A percentile compares a stretch with the other conserved stretches of the same genome.
Conservation (phyloP, 2,797 vertebrate genomes). For the Argentina silus region DNA sequence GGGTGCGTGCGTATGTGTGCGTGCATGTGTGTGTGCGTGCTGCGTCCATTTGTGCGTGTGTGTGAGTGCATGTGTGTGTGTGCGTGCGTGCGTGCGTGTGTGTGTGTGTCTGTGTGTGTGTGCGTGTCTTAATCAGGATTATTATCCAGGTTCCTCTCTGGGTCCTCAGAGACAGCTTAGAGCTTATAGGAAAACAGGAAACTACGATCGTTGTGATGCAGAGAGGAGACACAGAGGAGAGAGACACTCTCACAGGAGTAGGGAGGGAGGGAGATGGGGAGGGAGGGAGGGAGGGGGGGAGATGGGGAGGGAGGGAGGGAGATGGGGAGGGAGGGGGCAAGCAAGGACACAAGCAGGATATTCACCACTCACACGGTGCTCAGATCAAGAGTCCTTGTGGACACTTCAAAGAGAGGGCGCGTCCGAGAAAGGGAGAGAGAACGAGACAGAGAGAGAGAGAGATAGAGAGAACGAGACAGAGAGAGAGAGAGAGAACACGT, state of each 20-base stretch:
- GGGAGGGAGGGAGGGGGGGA: background rate
- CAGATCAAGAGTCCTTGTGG: too few relatives aligned
- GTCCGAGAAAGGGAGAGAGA: background rate
- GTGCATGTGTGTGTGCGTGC: too few relatives aligned
- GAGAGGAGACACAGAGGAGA: slow-evolving; percentile 21
- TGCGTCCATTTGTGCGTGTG: too few relatives aligned
- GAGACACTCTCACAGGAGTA: background rate
- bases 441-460: background rate
- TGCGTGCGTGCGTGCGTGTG: slow-evolving; percentile 4
- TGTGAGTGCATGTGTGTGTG: background rate
- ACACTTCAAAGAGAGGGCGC: too few relatives aligned
- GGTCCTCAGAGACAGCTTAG: slow-evolving; percentile 43
- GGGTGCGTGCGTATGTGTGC: too few relatives aligned
- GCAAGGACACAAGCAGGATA: too few relatives aligned
- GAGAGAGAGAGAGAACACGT: too few relatives aligned
- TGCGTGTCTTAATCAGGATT: slow-evolving; percentile 24
- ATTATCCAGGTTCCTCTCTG: slow-evolving; percentile 52
- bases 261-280: background rate
- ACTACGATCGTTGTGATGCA: slow-evolving; percentile 46
- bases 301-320: background rate
- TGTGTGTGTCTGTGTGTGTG: background rate
- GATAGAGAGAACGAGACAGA: background rate
- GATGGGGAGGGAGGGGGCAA: background rate
- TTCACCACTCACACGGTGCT: too few relatives aligned
- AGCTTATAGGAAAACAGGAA: slow-evolving; percentile 62